These are phyloP conservation scores for Dermochelys coriacea DNA, from an alignment of 2,797 vertebrate species.

Conservation along the genomic window DNA sequence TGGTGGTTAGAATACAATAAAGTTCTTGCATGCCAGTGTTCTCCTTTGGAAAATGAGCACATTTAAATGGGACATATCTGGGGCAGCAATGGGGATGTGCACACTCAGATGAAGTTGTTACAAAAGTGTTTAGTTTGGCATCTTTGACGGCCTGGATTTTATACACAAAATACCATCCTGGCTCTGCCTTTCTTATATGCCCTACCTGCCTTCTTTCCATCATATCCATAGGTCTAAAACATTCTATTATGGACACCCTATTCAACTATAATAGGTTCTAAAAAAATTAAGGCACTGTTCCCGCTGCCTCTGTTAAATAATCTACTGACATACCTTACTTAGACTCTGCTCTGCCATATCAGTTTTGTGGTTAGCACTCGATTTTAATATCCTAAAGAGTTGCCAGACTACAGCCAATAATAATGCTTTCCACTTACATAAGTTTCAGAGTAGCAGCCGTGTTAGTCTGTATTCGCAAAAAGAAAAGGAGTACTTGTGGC, in stretches of 20 bases:
- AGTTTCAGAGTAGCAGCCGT: too few relatives aligned
- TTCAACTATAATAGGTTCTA: background rate
- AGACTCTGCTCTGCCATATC: background rate
- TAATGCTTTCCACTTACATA: background rate
- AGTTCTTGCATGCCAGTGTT: fast-evolving
- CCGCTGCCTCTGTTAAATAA: background rate
- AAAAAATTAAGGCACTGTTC: background rate
- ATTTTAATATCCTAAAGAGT: background rate
- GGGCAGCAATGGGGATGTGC: background rate
- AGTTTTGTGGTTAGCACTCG: background rate
- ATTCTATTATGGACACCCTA: background rate
- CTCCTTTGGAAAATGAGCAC: background rate
- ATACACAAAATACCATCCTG: background rate
- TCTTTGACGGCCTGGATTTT: background rate
- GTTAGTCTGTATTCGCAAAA: too few relatives aligned
- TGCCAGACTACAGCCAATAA: background rate
- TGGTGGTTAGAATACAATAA: background rate
- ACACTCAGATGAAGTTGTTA: background rate
- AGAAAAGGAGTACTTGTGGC: too few relatives aligned
- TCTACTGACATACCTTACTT: background rate
- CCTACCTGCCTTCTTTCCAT: background rate
- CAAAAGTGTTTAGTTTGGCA: background rate
- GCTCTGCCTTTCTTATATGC: background rate
- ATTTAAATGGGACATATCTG: background rate
- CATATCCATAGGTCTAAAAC: background rate